phyloP scores from a whole-genome alignment of 1,140 invertebrate species.

The Zaprionus camerounensis region DNA sequence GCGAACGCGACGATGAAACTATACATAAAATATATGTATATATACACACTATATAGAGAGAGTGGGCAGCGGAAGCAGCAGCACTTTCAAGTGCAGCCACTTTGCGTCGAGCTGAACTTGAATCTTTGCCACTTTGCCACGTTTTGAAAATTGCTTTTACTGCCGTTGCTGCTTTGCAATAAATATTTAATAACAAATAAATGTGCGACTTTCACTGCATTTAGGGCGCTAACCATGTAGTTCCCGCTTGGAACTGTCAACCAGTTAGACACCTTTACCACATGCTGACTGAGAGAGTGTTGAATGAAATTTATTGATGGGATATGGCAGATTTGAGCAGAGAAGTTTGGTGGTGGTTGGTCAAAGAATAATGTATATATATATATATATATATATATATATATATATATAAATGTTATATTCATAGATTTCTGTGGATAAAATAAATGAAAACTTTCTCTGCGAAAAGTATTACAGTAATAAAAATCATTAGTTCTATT shows the following conservation, averaged over 20 bases:
- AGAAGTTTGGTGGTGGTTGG: background rate
- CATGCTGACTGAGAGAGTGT: background rate
- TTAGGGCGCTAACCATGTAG: conserved; percentile 58
- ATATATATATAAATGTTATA: too few relatives aligned
- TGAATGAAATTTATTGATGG: background rate
- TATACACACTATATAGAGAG: background rate
- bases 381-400: too few relatives aligned
- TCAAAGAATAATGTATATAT: too few relatives aligned
- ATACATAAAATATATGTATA: background rate
- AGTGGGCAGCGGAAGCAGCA: conserved; percentile 15
- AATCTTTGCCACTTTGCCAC: conserved; percentile 58
- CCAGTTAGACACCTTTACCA: background rate
- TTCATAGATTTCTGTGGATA: too few relatives aligned
- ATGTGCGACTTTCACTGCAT: conserved; percentile 74
- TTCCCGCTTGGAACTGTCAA: conserved; percentile 15
- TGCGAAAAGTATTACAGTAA: too few relatives aligned
- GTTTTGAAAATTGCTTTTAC: conserved; percentile 47
- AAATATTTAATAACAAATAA: conserved; percentile 77
- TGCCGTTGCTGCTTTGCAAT: conserved; percentile 46
- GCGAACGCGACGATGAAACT: conserved; percentile 52
- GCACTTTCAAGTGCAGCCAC: background rate
- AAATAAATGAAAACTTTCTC: too few relatives aligned
- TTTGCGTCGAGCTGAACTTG: conserved; percentile 49
- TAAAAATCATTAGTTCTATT: too few relatives aligned
- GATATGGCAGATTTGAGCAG: background rate